phyloP scores from a whole-genome alignment of 2,797 vertebrate genomes.

The Neoniphon sammara region DNA sequence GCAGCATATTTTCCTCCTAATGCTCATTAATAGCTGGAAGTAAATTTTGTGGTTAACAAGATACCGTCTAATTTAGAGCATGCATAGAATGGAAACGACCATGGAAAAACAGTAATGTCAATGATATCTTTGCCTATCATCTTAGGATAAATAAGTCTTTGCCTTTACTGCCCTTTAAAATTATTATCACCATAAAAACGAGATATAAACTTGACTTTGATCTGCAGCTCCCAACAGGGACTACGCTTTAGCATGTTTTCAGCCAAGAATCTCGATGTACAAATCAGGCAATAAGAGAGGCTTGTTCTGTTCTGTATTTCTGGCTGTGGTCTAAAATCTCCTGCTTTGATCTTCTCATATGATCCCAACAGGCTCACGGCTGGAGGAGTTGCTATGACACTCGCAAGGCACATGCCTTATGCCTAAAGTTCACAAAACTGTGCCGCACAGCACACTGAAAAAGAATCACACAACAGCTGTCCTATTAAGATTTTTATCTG shows the following conservation, averaged over 20 bases:
- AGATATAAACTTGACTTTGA: conserved; percentile 25
- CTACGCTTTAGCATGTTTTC: not conserved
- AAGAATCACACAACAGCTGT: conserved; percentile 16
- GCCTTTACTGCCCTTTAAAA: not conserved
- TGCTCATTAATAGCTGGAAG: too few relatives aligned
- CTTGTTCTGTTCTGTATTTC: conserved; percentile 65
- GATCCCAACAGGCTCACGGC: conserved; percentile 76
- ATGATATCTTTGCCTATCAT: not conserved
- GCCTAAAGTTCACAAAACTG: conserved; percentile 68
- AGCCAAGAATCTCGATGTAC: conserved; percentile 27
- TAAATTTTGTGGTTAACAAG: not conserved
- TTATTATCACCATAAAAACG: conserved; percentile 4
- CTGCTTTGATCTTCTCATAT: conserved; percentile 81
- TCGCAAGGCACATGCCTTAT: conserved; percentile 72
- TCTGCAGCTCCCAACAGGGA: conserved; percentile 12
- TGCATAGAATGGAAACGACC: not conserved
- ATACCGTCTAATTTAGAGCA: not conserved
- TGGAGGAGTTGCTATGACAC: conserved; percentile 72
- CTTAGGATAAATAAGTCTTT: conserved; percentile 8
- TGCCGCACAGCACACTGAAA: conserved; percentile 22
- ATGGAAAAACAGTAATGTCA: too few relatives aligned
- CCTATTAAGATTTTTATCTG: not conserved
- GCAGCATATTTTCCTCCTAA: too few relatives aligned
- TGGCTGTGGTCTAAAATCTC: conserved; percentile 71
- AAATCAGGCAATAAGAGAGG: conserved; percentile 71